Conservation (phyloP, 2,797 vertebrate genomes). For the Premnoplex brunnescens region DNA sequence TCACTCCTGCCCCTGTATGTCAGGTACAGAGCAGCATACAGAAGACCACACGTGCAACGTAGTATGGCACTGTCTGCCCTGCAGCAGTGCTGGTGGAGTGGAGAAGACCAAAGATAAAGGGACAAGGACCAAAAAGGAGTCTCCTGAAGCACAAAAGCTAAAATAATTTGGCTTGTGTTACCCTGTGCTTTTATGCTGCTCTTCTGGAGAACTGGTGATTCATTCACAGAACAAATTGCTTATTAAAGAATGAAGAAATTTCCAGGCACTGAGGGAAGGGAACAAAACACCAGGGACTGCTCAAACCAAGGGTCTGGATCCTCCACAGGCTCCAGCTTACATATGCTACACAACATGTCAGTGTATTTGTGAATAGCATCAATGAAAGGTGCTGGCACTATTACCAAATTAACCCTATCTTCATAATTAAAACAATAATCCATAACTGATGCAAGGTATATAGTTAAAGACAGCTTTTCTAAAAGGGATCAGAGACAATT, state of each 20-base stretch:
- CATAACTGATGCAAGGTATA: background rate
- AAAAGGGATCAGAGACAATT: background rate
- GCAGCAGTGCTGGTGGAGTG: background rate
- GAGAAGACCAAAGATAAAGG: background rate
- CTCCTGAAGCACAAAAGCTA: background rate
- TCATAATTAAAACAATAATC: background rate
- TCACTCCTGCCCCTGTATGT: background rate
- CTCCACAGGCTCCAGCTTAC: background rate
- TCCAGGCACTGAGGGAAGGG: background rate
- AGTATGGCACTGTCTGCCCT: background rate
- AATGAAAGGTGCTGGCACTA: background rate
- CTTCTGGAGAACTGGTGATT: background rate
- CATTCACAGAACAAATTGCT: background rate
- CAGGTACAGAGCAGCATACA: background rate
- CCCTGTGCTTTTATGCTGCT: background rate
- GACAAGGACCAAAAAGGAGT: background rate
- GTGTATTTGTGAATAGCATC: background rate
- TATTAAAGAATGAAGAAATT: background rate
- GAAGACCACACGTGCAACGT: accelerated
- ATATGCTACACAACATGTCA: accelerated
- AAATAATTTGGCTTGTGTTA: background rate
- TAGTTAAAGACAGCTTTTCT: background rate
- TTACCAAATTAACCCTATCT: background rate
- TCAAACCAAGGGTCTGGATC: background rate
- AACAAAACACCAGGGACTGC: background rate